phyloP scores from a whole-genome alignment of 1,140 invertebrate species.

The Achatina immaculata region DNA sequence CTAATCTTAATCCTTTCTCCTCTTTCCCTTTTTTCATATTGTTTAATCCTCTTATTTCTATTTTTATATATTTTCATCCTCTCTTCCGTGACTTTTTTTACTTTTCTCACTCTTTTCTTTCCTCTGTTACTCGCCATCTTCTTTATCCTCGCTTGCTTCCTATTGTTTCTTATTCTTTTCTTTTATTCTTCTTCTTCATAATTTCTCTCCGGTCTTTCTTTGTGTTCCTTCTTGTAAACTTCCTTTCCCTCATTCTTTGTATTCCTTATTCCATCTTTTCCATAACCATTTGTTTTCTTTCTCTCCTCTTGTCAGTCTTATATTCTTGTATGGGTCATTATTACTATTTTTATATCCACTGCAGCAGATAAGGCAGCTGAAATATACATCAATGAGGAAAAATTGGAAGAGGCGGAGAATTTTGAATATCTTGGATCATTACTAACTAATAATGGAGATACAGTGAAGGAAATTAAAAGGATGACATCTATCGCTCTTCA shows the following conservation, averaged over 20 bases:
- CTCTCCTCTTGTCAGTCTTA: background rate
- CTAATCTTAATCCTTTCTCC: background rate
- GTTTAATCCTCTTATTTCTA: background rate
- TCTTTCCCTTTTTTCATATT: conserved; percentile 13
- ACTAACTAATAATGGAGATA: too few species aligned
- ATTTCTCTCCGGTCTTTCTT: background rate
- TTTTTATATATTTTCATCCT: too few species aligned
- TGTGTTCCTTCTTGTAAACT: conserved; percentile 8
- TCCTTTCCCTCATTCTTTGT: conserved; percentile 19
- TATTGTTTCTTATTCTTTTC: background rate
- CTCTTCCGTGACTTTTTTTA: too few species aligned
- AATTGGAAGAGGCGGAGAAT: too few species aligned
- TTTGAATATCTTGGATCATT: too few species aligned
- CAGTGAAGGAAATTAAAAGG: too few species aligned
- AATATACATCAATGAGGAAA: too few species aligned
- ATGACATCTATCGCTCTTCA: too few species aligned
- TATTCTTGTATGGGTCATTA: too few species aligned
- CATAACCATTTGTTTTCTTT: too few species aligned
- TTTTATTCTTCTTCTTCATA: background rate
- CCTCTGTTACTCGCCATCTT: background rate
- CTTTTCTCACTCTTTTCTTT: background rate
- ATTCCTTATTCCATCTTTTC: background rate
- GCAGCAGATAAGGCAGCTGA: too few species aligned
- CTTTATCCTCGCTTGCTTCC: background rate
- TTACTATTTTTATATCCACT: too few species aligned